Base-by-base conservation (phyloP, 1,140 invertebrate species). In the Laodelphax striatellus region DNA sequence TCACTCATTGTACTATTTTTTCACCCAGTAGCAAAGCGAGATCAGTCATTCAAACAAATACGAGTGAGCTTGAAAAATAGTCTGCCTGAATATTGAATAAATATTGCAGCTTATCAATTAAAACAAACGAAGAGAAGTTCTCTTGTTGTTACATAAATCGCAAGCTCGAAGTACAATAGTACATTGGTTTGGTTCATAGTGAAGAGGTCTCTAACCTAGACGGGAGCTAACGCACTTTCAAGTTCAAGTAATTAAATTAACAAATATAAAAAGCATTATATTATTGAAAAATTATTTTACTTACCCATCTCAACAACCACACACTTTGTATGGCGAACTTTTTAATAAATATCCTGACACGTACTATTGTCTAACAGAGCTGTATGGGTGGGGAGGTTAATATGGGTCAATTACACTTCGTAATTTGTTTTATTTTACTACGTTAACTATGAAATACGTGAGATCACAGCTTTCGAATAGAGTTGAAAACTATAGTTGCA, bases 301-400 rank as follows among this genome's bases (percentile, higher is more conserved):
- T 82, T 77, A 91, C 87, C 92, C 92, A 75, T 94, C 92, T 92
- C 92, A 64, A 95, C 92, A 64, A 95, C 92, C 67, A 94, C 92
- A 81, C 92, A 94, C 77, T 95, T 94, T 71, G 94, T 94, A 57
- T 91, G 91, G 76, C 94, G 91, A 91, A 94, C 94, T 70, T 52
- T 71, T 21, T 54, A 46, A 34, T 19, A 44, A 57, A 8, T 38
- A 22, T 34, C 34, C 42, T 19, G 56, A 44, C 56, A 38, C 34
- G 34, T 38, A 38, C 34, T 38, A 38, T 42, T 42, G 42, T 44
- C 41, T 13, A 42, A 41, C 56, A 57, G 16, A 42, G 24, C 19
- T 42, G 41, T n/a, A 57, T 57, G 56, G 56, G 56, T 57, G 56
- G 56, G 56, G 56, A 57, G 34, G 14, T 57, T 28, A 53, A 53